These are phyloP conservation scores for Podarcis muralis DNA, from an alignment of 2,113 vertebrate genomes.

Conservation along the genomic window DNA sequence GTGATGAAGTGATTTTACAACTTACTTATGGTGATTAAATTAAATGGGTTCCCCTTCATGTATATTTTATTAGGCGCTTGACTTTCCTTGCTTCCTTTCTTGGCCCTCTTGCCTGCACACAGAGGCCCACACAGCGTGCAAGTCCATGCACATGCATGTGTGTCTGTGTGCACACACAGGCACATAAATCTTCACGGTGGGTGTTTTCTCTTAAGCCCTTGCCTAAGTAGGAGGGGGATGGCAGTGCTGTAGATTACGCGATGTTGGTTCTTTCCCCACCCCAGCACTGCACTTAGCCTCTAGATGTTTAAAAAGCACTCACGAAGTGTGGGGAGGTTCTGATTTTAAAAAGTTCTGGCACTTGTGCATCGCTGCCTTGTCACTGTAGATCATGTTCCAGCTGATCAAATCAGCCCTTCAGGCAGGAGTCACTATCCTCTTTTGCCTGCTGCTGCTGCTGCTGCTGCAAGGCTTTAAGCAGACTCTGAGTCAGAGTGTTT, in stretches of 20 bases:
- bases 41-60: slow-evolving; percentile 46
- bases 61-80: slow-evolving; percentile 50
- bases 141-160: background rate
- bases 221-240: background rate
- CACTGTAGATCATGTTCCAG: slow-evolving; percentile 68
- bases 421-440: slow-evolving; percentile 64
- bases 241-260: slow-evolving; percentile 4
- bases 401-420: slow-evolving; percentile 65
- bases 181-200: background rate
- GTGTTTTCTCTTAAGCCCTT: background rate
- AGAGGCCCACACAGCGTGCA: background rate
- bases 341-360: slow-evolving; percentile 69
- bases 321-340: slow-evolving; percentile 34
- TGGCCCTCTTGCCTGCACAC: background rate
- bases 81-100: slow-evolving; percentile 37
- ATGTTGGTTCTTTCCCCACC: background rate
- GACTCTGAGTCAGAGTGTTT: slow-evolving; percentile 41
- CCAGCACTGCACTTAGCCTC: background rate
- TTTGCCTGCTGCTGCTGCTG: slow-evolving; percentile 26
- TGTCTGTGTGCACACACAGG: background rate
- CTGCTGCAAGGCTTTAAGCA: slow-evolving; percentile 54
- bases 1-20: slow-evolving; percentile 53
- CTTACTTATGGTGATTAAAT: slow-evolving; percentile 57
- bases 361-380: slow-evolving; percentile 66
- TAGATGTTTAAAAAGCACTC: slow-evolving; percentile 12